Conservation (phyloP, 2,113 vertebrate genomes). For the Lagenorhynchus albirostris region DNA sequence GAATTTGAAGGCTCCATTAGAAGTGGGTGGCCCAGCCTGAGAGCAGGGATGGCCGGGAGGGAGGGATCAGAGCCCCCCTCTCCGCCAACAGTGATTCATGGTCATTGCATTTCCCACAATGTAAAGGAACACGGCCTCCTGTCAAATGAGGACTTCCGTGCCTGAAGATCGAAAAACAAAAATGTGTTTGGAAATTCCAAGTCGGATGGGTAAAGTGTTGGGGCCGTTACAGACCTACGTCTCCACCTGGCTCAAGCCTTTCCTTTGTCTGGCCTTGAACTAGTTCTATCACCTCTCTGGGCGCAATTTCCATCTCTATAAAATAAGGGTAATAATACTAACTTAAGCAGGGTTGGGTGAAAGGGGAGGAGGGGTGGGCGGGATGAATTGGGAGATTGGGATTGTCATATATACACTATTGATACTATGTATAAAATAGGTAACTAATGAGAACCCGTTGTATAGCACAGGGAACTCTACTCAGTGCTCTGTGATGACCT, state of each 20-base stretch:
- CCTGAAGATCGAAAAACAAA: neutral
- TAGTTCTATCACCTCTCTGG: neutral
- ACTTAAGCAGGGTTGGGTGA: neutral
- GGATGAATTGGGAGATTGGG: too few species aligned
- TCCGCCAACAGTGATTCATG: accelerated
- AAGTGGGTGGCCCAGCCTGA: neutral
- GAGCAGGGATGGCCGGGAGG: neutral
- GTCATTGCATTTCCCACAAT: neutral
- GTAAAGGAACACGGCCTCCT: accelerated
- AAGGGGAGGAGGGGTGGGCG: too few species aligned
- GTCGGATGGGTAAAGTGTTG: accelerated
- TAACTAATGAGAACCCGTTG: too few species aligned
- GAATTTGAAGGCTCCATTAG: neutral
- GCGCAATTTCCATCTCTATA: neutral
- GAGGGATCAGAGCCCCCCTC: neutral
- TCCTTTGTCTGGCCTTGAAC: neutral
- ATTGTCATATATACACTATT: too few species aligned
- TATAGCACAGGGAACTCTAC: too few species aligned
- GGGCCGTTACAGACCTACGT: neutral
- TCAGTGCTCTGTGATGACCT: too few species aligned
- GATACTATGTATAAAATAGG: too few species aligned
- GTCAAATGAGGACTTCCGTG: neutral
- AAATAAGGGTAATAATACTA: neutral
- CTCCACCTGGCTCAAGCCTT: neutral
- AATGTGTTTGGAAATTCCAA: neutral